A percentile compares a stretch with the other conserved stretches of the same genome.
Conservation (phyloP, 2,797 vertebrate genomes). For the Heliangelus exortis region DNA sequence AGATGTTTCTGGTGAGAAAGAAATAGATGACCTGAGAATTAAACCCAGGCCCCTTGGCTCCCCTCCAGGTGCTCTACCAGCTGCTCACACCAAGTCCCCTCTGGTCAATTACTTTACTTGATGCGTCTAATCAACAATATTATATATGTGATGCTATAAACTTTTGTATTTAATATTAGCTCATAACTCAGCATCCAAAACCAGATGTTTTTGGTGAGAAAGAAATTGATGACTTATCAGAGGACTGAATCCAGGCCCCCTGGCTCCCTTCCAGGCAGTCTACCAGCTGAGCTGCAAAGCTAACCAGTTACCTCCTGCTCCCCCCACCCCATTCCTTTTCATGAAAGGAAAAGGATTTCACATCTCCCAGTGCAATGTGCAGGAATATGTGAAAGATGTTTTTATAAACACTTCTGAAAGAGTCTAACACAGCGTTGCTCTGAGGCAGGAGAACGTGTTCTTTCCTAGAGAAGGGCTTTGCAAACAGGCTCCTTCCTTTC, state of each 20-base stretch:
- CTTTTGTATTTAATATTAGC: constrained; percentile 83
- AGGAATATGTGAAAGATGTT: constrained; percentile 8
- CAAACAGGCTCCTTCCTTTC: not conserved
- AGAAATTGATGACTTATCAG: constrained; percentile 84
- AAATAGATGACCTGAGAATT: constrained; percentile 75
- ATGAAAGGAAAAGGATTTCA: constrained; percentile 50
- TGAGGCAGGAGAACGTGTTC: not conserved
- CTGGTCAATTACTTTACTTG: constrained; percentile 82
- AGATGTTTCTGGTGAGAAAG: constrained; percentile 74
- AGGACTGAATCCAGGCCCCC: constrained; percentile 76
- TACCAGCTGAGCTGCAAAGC: constrained; percentile 72
- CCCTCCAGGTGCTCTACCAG: constrained; percentile 79
- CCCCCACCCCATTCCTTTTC: not conserved
- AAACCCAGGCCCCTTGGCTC: constrained; percentile 70
- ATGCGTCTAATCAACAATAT: constrained; percentile 82
- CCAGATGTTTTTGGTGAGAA: constrained; percentile 84
- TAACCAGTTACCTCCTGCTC: constrained; percentile 42
- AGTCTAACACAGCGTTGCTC: not conserved
- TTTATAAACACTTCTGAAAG: constrained; percentile 2
- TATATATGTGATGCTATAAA: constrained; percentile 84
- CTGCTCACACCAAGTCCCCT: constrained; percentile 77
- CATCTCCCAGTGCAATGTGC: not conserved
- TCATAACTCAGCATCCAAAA: constrained; percentile 81
- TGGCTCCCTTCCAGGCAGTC: constrained; percentile 71
- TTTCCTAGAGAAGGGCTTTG: not conserved